Conservation (phyloP, 2,113 vertebrate genomes). For the Megatriorchis doriae region DNA sequence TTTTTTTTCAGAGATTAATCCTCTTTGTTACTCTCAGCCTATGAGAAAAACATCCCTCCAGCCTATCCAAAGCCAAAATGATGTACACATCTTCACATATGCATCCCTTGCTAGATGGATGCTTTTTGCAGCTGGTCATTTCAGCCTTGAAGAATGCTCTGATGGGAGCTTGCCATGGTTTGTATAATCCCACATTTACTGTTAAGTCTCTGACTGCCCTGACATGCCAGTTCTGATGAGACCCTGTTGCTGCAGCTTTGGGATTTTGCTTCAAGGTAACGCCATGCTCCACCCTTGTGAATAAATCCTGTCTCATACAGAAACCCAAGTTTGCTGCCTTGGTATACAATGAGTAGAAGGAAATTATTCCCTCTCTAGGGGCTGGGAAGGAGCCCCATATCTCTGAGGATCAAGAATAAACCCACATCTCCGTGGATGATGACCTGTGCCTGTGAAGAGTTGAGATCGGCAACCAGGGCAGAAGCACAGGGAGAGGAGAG, state of each 20-base stretch:
- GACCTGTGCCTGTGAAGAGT: not conserved
- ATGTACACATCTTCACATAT: not conserved
- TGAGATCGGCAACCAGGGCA: not conserved
- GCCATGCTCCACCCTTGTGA: not conserved
- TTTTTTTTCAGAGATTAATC: conserved; percentile 50
- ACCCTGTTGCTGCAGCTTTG: not conserved
- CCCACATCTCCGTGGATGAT: not conserved
- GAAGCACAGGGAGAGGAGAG: not conserved
- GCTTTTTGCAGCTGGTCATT: conserved; percentile 28
- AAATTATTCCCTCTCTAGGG: not conserved
- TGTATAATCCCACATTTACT: not conserved
- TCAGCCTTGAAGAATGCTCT: not conserved
- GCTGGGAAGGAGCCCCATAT: not conserved
- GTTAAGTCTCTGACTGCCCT: not conserved
- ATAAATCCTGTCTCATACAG: not conserved
- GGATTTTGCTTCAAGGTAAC: not conserved
- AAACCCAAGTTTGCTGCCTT: not conserved
- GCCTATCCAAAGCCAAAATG: not conserved
- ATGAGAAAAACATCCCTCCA: conserved; percentile 17
- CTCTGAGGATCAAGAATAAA: not conserved
- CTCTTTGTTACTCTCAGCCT: not conserved
- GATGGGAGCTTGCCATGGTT: not conserved
- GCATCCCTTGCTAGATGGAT: not conserved
- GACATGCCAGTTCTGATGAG: not conserved
- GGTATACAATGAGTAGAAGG: not conserved